phyloP scores from a whole-genome alignment of 2,797 vertebrate species.

The Chrysocyon brachyurus region DNA sequence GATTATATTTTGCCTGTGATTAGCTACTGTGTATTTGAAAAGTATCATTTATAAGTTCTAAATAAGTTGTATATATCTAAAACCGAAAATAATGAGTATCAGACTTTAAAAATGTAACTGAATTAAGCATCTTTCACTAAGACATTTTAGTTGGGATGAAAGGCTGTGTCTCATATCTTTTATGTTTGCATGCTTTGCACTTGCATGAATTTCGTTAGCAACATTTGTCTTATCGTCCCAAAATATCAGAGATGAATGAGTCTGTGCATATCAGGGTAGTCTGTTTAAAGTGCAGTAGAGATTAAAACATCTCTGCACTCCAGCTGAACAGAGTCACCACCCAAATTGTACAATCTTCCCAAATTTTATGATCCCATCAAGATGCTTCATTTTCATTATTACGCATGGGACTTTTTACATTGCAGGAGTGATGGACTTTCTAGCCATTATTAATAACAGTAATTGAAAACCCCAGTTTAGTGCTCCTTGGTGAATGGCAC shows the following conservation, averaged over 20 bases:
- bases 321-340: conserved; percentile 48
- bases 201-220: conserved; percentile 72
- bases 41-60: background rate
- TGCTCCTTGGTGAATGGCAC: background rate
- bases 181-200: conserved; percentile 60
- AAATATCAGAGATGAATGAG: background rate
- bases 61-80: background rate
- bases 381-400: conserved; percentile 20
- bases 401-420: background rate
- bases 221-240: conserved; percentile 64
- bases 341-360: conserved; percentile 1
- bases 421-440: background rate
- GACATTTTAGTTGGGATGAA: conserved; percentile 59
- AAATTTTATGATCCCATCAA: background rate
- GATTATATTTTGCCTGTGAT: conserved; percentile 47
- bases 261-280: conserved; percentile 31
- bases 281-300: conserved; percentile 61
- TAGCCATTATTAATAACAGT: background rate
- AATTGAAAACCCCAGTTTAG: background rate
- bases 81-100: conserved; percentile 63
- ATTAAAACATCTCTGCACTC: conserved; percentile 62
- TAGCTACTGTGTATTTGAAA: conserved; percentile 63
- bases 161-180: conserved; percentile 14
- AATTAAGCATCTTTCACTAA: conserved; percentile 70
- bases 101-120: background rate